Evolutionary conservation across 2,797 vertebrate genomes (phyloP), one percentile per base, ranked within the genome.

Genomic region (Esox lucius): DNA sequence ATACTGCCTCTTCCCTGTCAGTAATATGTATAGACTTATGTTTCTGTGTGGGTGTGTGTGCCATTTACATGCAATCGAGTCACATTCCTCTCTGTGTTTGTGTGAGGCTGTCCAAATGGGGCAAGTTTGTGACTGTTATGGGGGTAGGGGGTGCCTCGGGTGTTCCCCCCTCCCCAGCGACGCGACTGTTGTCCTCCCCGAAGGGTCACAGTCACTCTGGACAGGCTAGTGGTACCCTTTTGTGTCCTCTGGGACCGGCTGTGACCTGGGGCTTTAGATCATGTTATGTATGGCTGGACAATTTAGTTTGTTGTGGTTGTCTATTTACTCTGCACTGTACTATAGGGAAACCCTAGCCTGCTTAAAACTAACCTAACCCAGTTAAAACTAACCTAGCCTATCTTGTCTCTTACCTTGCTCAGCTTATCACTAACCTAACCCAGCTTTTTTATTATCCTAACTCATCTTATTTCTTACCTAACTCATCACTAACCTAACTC

Each of bases 211-310:
- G 68, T 85, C 80, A 84, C 86, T 75, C 77, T 71, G 75, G 80
- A 82, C 68, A 56, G 67, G 65, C 1, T 16, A 31, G 73, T 76
- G 74, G 70, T 71, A 73, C 70, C 73, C 77, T 87, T 89, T 90
- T 91, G 86, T 85, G 83, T 84, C 89, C 85, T 88, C 75, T 87
- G 90, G 85, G 84, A 87, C 78, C 48, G 80, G 84, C 86, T 84
- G 28, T 90, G 88, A 91, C 90, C 91, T 48, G 19, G 26, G 85
- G 87, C 87, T 83, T 77, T 91, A 90, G 90, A 91, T 91, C 90
- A 89, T 84, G 80, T 82, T 90, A 87, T 82, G 87, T 85, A 90
- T 87, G 80, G 80, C 87, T 80, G 86, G 80, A 83, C 85, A 91
- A 89, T 90, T 87, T 87, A 81, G 85, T 88, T 69, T 42, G 84